Base-by-base conservation (phyloP, 2,113 vertebrate species). In the Centropus bengalensis region DNA sequence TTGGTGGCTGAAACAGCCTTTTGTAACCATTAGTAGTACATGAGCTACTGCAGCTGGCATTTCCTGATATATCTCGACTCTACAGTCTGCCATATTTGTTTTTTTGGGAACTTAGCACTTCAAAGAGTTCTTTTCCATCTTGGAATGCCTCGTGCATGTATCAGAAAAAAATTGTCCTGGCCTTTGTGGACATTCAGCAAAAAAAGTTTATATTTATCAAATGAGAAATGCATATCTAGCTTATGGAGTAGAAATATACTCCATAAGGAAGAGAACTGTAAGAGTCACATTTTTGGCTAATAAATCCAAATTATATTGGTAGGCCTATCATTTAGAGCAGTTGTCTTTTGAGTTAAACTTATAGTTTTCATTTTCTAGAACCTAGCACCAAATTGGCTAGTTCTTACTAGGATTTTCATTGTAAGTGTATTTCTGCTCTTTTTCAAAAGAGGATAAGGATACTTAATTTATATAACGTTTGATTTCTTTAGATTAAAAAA, bases 31-130 rank as follows among this genome's bases (percentile, higher is more conserved):
- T 80, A 77, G 16, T 87, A 10, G 16, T 87, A 10, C 20, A 26
- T 95, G 82, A 96, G 32, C 56, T 83, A 16, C 38, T 70, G 0
- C 47, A 88, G 33, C 19, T 94, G 88, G 89, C 44, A 94, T 93
- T 96, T 96, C 94, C 88, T 96, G 91, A 28, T 28, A 32, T 6
- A 14, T 28, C 16, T 5, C 89, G 78, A 74, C 52, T 67, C 3
- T n/a, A 66, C 56, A 75, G 56, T 70, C 0, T 0, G 70, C 56
- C 56, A 62, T 64, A 19, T 5, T 71, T 7, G 15, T 32, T 84
- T 85, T 56, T 45, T 64, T 67, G 33, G 45, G 40, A 79, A 69
- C 16, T 30, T 60, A 47, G 56, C 26, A 28, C 21, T 88, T 86
- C 6, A 60, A 40, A 60, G 44, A 4, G 2, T 2, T 40, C 62